Percentiles rank a stretch among this genome's conserved stretches.
phyloP scores from a whole-genome alignment of 2,888 invertebrate species.

The Asteroscopus sphinx region DNA sequence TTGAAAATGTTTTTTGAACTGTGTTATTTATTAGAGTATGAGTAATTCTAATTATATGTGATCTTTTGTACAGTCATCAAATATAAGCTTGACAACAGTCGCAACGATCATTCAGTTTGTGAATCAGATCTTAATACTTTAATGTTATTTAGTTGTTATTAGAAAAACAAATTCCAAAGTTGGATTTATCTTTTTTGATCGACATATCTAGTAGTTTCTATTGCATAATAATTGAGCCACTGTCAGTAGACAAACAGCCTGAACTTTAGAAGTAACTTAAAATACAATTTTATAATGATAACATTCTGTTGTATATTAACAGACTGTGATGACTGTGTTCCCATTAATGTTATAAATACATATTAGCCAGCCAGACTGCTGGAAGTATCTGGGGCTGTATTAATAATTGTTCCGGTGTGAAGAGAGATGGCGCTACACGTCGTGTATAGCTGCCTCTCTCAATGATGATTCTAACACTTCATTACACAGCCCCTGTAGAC shows the following conservation, averaged over 20 bases:
- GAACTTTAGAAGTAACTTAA: constrained; percentile 25
- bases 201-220: constrained; percentile 50
- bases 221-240: constrained; percentile 53
- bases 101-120: constrained; percentile 38
- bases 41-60: constrained; percentile 43
- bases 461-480: too few species aligned
- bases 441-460: too few species aligned
- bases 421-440: too few species aligned
- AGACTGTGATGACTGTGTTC: constrained; percentile 67
- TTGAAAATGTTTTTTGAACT: constrained; percentile 37
- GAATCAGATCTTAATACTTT: constrained; percentile 43
- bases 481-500: too few species aligned
- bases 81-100: constrained; percentile 38
- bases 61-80: constrained; percentile 40
- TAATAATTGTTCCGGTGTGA: too few species aligned
- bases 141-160: constrained; percentile 56
- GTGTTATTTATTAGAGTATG: constrained; percentile 47
- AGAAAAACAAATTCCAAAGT: constrained; percentile 36
- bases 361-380: constrained; percentile 40
- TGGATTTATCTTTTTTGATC: constrained; percentile 36
- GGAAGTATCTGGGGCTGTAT: too few species aligned
- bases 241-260: constrained; percentile 57
- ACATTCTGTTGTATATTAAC: constrained; percentile 54
- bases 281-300: constrained; percentile 37
- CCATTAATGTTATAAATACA: constrained; percentile 59